Conservation (phyloP, 2,797 vertebrate genomes). For the Perodicticus potto region DNA sequence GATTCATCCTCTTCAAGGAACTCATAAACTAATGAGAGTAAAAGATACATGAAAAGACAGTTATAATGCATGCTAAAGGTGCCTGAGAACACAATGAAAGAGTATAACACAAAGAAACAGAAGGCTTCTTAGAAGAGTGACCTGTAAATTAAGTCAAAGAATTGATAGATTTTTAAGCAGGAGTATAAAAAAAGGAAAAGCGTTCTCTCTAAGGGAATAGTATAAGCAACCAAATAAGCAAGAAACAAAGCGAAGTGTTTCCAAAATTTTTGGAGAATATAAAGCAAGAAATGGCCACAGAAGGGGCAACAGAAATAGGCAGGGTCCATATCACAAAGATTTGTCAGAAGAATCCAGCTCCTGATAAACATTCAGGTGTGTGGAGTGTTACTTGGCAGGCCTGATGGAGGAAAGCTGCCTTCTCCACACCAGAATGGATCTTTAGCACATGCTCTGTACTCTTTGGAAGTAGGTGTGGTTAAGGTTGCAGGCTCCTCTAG, state of each 20-base stretch:
- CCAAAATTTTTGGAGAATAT: not conserved
- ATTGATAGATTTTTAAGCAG: slow-evolving; percentile 35
- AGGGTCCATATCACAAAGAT: not conserved
- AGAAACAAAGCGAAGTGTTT: not conserved
- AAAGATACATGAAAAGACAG: not conserved
- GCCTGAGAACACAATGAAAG: not conserved
- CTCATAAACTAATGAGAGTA: not conserved
- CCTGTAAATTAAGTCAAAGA: not conserved
- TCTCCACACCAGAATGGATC: not conserved
- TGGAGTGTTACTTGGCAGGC: not conserved
- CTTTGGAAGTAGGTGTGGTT: not conserved
- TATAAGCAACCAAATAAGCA: slow-evolving; percentile 40
- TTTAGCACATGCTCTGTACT: not conserved
- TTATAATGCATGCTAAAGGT: not conserved
- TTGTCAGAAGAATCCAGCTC: not conserved
- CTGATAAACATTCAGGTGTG: not conserved
- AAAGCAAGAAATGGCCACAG: slow-evolving; percentile 28
- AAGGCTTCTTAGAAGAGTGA: not conserved
- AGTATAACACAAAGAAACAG: not conserved
- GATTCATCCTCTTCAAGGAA: not conserved
- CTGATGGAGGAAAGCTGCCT: not conserved
- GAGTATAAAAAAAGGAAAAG: slow-evolving; percentile 52
- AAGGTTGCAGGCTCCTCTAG: not conserved
- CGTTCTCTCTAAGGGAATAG: slow-evolving; percentile 19
- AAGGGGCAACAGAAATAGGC: not conserved